Evolutionary conservation across 2,888 invertebrate genomes (phyloP).

Genomic region (Heliconius charithonia): DNA sequence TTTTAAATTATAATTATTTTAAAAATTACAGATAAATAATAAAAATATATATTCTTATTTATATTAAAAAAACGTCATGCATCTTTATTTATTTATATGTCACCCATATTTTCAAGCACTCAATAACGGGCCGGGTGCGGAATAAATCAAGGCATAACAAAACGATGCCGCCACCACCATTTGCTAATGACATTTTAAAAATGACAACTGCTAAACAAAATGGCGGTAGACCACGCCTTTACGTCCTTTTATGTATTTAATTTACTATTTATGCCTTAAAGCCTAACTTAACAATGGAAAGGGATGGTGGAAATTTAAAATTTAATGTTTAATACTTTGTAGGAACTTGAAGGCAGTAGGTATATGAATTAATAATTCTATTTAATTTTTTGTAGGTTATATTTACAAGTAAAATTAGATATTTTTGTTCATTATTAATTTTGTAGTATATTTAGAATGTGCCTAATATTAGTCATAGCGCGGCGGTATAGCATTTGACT

Average conservation of each 20-base stretch:
- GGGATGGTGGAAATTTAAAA: not conserved
- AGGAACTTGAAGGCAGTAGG: not conserved
- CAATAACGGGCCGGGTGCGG: constrained; percentile 39
- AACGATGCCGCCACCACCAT: constrained; percentile 34
- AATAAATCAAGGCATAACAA: constrained; percentile 42
- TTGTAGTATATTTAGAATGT: too few relatives aligned
- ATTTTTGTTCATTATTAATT: too few relatives aligned
- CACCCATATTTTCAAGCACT: constrained; percentile 36
- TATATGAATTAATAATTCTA: not conserved
- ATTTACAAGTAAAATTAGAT: too few relatives aligned
- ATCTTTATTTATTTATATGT: constrained; percentile 34
- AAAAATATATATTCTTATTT: not conserved
- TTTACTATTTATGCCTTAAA: constrained; percentile 17
- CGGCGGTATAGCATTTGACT: too few relatives aligned
- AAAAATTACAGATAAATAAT: not conserved
- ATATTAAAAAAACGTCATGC: constrained; percentile 5
- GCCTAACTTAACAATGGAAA: not conserved
- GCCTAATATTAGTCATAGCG: too few relatives aligned
- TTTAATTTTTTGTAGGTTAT: not conserved
- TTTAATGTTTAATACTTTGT: not conserved
- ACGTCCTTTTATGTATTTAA: constrained; percentile 32
- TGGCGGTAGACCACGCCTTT: constrained; percentile 42
- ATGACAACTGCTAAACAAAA: constrained; percentile 57
- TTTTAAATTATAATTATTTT: not conserved
- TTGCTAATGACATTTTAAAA: constrained; percentile 62